Base-by-base conservation (phyloP, 2,113 vertebrate genomes). In the Notechis scutatus region DNA sequence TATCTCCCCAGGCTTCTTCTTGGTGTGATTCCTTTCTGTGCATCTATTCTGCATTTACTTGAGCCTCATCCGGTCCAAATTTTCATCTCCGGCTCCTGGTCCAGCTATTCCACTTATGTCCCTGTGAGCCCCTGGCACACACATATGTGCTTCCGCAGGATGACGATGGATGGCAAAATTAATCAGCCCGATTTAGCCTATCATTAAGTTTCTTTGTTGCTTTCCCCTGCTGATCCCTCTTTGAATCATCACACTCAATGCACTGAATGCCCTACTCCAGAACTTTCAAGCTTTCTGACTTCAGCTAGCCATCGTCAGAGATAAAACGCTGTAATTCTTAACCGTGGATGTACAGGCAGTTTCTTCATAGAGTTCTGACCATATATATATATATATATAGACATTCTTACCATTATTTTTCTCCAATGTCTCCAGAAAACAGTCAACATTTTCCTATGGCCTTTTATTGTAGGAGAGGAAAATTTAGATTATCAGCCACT, bases 51-150 rank as follows among this genome's bases (percentile, higher is more conserved):
- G 56, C 55, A n/a, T 90, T 59, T 90, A 86, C 56, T 81, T 93
- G 74, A 61, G 87, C 34, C 47, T 54, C 81, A 90, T 93, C 92
- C 92, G 89, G 92, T 93, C 92, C 92, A 90, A 90, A 90, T 34
- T 87, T 90, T 81, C 87, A 55, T 90, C 81, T 50, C 92, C 64
- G 92, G 92, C 92, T 93, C 34, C 47, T 45, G 88, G 92, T 87
- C 89, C 81, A 93, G 92, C 54, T 93, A 93, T 93, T 93, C 56
- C 29, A 85, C 56, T 90, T 93, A 93, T 93, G 89, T 90, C 92
- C 89, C 89, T 11, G 11, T 64, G 45, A 93, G 74, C 92, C 47
- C n/a, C 92, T 93, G 92, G 81, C 92, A 87, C 45, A 29, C 14
- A 3, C 24, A 87, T 29, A 39, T 64, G 56, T 86, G 10, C 92